Conservation (phyloP, 2,888 invertebrate genomes). For the Eucera pruinosa region DNA sequence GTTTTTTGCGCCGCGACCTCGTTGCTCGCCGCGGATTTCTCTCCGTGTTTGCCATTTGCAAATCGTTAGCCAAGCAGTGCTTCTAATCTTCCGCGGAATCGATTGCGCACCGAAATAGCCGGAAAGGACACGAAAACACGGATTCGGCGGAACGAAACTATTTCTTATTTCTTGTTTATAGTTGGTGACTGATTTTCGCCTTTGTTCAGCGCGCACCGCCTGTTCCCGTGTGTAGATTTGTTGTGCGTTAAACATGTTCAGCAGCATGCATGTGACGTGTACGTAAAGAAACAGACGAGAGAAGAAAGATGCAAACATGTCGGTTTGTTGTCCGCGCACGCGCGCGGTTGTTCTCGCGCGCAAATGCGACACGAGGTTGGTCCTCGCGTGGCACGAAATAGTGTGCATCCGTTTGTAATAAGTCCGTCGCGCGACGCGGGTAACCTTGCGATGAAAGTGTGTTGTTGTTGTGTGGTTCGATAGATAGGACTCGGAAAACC, state of each 20-base stretch:
- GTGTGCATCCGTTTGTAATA: background rate
- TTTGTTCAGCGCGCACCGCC: no score
- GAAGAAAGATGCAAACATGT: constrained; percentile 9
- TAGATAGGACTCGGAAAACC: background rate
- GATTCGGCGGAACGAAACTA: no score
- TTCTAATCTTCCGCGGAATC: no score
- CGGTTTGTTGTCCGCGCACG: constrained; percentile 44
- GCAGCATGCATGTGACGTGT: constrained; percentile 16
- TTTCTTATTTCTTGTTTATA: no score
- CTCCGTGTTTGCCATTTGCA: background rate
- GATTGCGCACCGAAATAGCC: no score
- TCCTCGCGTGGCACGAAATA: constrained; percentile 13
- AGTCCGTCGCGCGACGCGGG: background rate
- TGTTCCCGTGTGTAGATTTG: constrained; percentile 6
- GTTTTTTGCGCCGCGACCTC: constrained; percentile 19
- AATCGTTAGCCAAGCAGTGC: no score
- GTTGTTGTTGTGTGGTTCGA: no score
- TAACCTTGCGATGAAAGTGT: background rate
- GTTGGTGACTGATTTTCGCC: no score
- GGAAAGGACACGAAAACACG: no score
- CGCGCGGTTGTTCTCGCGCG: constrained; percentile 40
- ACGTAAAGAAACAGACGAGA: constrained; percentile 12
- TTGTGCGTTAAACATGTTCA: background rate
- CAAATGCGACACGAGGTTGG: constrained; percentile 41
- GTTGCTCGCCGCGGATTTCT: constrained; percentile 11